These are phyloP conservation scores for Oreochromis aureus DNA, from an alignment of 2,113 vertebrate genomes.

Conservation along the genomic window DNA sequence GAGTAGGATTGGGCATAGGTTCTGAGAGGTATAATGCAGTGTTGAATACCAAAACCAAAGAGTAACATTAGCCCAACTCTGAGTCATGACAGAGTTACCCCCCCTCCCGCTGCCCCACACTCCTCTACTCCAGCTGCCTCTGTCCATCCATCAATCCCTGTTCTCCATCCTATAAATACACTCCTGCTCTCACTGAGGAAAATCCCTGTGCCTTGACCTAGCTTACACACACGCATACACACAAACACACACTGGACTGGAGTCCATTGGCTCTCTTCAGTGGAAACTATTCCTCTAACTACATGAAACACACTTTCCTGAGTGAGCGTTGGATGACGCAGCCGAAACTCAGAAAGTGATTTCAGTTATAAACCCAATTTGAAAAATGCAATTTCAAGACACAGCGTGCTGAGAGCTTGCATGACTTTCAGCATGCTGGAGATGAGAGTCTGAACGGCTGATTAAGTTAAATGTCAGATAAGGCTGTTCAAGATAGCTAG, in stretches of 20 bases:
- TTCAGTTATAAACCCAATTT: not conserved
- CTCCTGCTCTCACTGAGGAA: constrained; percentile 61
- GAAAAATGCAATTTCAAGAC: not conserved
- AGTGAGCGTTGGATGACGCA: not conserved
- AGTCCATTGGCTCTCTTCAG: not conserved
- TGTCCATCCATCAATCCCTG: constrained; percentile 62
- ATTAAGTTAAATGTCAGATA: constrained; percentile 32
- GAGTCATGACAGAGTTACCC: constrained; percentile 49
- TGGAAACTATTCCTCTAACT: constrained; percentile 41
- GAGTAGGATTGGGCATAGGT: not conserved
- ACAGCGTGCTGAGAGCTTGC: not conserved
- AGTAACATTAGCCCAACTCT: constrained; percentile 45
- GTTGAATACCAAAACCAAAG: not conserved
- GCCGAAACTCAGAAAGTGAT: constrained; percentile 11
- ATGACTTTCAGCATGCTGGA: not conserved
- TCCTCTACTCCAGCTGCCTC: constrained; percentile 63
- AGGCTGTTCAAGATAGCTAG: constrained; percentile 2
- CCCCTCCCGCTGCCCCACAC: not conserved
- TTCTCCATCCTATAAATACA: constrained; percentile 67
- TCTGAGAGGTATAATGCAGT: not conserved
- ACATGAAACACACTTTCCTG: constrained; percentile 4
- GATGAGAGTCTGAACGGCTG: not conserved
- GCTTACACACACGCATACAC: not conserved
- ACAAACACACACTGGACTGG: not conserved
- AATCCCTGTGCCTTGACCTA: constrained; percentile 51